Evolutionary conservation across 2,113 vertebrate species (phyloP), one percentile per base, ranked within the genome.

Genomic region (Erpornis zantholeuca): DNA sequence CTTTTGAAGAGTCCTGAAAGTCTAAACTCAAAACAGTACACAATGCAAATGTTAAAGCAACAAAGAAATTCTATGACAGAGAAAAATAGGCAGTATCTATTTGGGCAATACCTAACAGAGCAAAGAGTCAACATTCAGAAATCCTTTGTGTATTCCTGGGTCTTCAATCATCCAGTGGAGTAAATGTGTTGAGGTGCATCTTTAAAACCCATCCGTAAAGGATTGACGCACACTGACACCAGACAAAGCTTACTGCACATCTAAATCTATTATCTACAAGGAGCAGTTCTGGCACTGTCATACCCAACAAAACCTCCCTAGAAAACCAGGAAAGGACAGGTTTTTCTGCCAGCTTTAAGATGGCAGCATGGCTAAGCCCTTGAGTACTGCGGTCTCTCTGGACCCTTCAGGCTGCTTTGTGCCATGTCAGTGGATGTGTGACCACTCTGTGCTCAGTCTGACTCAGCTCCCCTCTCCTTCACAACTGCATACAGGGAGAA

Each of bases 171-270:
- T 70, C 33, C 60, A 75, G 64, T 80, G 49, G 78, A 92, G 33
- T 93, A 81, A 97, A 97, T 82, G 47, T 96, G 40, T 82, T 69
- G 22, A 97, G 80, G 13, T 68, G 12, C 56, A 66, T 76, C 83
- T 93, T 84, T 52, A 95, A 94, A 96, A 86, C 76, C 35, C 33
- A n/a, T 50, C 50, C 50, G 42, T 79, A 40, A 83, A 91, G 21
- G 52, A 29, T 3, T 56, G 44, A 57, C 87, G 59, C 40, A 75
- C 38, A 45, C 9, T 75, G 57, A 3, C 7, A 7, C 52, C 77
- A 40, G 38, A 68, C 78, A 85, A 91, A 92, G 53, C 61, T 92
- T 86, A 86, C 11, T 8, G 5, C 12, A 31, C n/a, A 53, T 72
- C 56, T 86, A 49, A 77, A 82, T 50, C 27, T 59, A 20, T 82